These are phyloP conservation scores for Ptychobarbus kaznakovi DNA, from an alignment of 2,797 vertebrate species.

Conservation along the genomic window DNA sequence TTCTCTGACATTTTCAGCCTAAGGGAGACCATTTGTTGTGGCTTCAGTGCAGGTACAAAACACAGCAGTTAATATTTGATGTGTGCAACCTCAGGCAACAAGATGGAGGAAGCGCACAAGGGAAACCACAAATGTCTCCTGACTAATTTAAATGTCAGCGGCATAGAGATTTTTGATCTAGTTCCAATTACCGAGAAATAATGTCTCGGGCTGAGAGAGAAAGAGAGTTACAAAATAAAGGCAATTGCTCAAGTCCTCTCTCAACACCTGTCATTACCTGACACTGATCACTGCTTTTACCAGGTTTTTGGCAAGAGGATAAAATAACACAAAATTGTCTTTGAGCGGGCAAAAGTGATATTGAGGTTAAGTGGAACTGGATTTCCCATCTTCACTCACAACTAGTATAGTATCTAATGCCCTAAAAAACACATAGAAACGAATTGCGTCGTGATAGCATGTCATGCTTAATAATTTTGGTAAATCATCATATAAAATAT, in stretches of 20 bases:
- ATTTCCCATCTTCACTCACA: constrained; percentile 4
- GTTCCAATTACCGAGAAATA: constrained; percentile 18
- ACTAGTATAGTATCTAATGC: not conserved
- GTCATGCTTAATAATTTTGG: not conserved
- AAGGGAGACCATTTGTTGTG: constrained; percentile 61
- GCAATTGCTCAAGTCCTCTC: constrained; percentile 25
- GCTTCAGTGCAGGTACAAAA: constrained; percentile 52
- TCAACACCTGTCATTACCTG: constrained; percentile 29
- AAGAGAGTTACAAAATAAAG: constrained; percentile 37
- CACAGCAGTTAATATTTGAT: constrained; percentile 65
- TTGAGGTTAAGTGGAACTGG: constrained; percentile 8
- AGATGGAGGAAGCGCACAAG: constrained; percentile 42
- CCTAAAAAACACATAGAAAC: not conserved
- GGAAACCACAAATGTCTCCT: constrained; percentile 41
- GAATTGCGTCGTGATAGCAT: not conserved
- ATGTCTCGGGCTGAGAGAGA: not conserved
- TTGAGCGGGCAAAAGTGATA: constrained; percentile 33
- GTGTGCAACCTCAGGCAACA: constrained; percentile 56
- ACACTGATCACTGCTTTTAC: constrained; percentile 29
- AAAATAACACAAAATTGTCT: constrained; percentile 34
- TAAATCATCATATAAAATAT: not conserved
- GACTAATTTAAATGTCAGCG: constrained; percentile 64
- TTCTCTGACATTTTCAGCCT: constrained; percentile 64
- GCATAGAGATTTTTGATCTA: constrained; percentile 40
- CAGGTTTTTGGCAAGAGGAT: constrained; percentile 25